Base-by-base conservation (phyloP, 2,113 vertebrate genomes). In the Pterophyllum scalare region DNA sequence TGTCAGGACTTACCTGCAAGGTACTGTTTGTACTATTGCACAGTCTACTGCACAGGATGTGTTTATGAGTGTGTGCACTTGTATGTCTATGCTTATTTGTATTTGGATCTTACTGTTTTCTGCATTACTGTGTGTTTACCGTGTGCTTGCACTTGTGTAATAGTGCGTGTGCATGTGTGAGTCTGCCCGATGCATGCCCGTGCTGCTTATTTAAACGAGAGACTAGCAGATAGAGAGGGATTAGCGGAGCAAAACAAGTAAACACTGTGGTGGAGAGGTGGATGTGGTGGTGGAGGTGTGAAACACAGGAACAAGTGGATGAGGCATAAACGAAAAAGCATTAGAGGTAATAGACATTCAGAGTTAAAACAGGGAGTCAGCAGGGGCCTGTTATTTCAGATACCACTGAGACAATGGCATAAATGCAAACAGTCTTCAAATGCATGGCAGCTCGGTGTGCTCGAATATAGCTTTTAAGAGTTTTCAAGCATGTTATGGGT, bases 201-300 rank as follows among this genome's bases (percentile, higher is more conserved):
- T 82, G 82, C 75, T 74, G 82, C 83, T 87, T 92, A 93, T 95
- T 93, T 95, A 93, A 93, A 93, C 83, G 89, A 77, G 61, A 89
- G 93, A 95, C 93, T 93, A 93, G 88, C 24, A 26, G 83, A 92
- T 79, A 89, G 84, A 89, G 77, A 87, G 74, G 74, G 88, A 60
- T 75, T 84, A 52, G 60, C 81, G 91, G 86, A 89, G 88, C 84
- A 84, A 89, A 90, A 88, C 91, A 90, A 85, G 93, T 87, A 92
- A 90, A 90, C 81, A 90, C 61, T 62, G 77, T 40, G 81, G 72
- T 43, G 57, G 31, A 87, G 64, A 59, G 59, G 67, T 81, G 62
- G 77, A 84, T 49, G 64, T 56, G 79, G 65, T 56, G 75, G 82
- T 43, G 10, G 80, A 87, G 75, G 64, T 75, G 85, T 62, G 79